Base-by-base conservation (phyloP, 2,113 vertebrate genomes). In the Corythaixoides concolor region DNA sequence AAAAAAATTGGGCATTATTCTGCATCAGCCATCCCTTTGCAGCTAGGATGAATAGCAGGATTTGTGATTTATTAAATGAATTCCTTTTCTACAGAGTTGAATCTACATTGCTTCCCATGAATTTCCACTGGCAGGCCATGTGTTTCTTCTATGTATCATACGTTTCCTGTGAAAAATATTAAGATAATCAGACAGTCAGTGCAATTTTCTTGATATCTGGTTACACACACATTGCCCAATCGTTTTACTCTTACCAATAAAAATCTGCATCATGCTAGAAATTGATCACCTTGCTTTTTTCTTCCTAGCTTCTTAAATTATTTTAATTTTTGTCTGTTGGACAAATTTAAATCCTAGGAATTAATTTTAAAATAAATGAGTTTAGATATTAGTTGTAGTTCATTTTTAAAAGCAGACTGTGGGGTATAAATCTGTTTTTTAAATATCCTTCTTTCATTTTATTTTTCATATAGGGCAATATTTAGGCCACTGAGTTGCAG, bases 281-380 rank as follows among this genome's bases (percentile, higher is more conserved):
- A 93, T 76, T 59, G 32, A 56, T 72, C 39, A 69, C 30, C 21
- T 70, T 39, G 17, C 17, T 93, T 94, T 88, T 78, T 93, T 86
- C 47, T 87, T 79, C 50, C 3, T 78, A 49, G 20, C 41, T 94
- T 66, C 73, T 82, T 88, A 83, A 80, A 50, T 90, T 68, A 70
- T 82, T 88, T 93, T 93, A 66, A 62, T 58, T 81, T 95, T 94
- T 84, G 5, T 66, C 72, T 56, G 14, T 53, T 93, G 53, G 19
- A 59, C 8, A 83, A 75, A 75, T 78, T 87, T 82, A 95, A 93
- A 70, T 83, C 33, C 74, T 90, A 90, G 63, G 33, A 86, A 88
- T 83, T 89, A 89, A 89, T 92, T 87, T 96, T 24, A 85, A 96
- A 96, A 41, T 70, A 90, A 96, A 90, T 66, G 0, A 91, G 11